Evolutionary conservation across 2,888 invertebrate species (phyloP), one percentile per base, ranked within the genome.

Genomic region (Cacoxenus indagator): DNA sequence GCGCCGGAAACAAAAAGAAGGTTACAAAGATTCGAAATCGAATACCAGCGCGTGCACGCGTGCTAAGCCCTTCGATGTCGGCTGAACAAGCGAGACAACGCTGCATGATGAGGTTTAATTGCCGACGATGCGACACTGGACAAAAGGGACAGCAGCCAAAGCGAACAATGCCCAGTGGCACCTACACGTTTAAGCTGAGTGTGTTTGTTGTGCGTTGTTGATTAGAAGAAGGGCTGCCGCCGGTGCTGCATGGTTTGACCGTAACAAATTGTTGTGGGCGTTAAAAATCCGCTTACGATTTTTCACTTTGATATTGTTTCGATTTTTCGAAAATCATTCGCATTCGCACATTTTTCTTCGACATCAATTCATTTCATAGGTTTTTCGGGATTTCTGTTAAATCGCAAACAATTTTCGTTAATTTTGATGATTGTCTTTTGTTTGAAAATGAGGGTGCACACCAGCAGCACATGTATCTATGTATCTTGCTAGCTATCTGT

Each of bases 221-320:
- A 46, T 61, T 64, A 64, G 57, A 65, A 55, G 51, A 64, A 54
- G 64, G 48, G n/a, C 48, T 17, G 48, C 19, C 1, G n/a, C 22
- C 2, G 48, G 19, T 14, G 17, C 5, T 9, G 46, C 45, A 72
- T 70, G 77, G 79, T 71, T 76, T 81, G 81, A 77, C 86, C 85
- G 82, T 84, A 82, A 86, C 86, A 87, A 86, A 87, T 87, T 87
- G 85, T 87, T 87, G 87, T 86, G 87, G 87, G 87, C 87, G 87
- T 86, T 85, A 71, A 83, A 85, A 87, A 87, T 87, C 87, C 83
- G 85, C 87, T 86, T 86, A 85, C 71, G 69, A 68, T 65, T 79
- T 70, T 72, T 5, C 27, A 22, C 43, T 67, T 46, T 51, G 2
- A 22, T 11, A 22, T 22, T 19, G 17, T 9, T 51, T 51, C 19